Percentiles rank a stretch among this genome's conserved stretches.
phyloP scores from a whole-genome alignment of 1,140 invertebrate species.

The Tribolium castaneum region DNA sequence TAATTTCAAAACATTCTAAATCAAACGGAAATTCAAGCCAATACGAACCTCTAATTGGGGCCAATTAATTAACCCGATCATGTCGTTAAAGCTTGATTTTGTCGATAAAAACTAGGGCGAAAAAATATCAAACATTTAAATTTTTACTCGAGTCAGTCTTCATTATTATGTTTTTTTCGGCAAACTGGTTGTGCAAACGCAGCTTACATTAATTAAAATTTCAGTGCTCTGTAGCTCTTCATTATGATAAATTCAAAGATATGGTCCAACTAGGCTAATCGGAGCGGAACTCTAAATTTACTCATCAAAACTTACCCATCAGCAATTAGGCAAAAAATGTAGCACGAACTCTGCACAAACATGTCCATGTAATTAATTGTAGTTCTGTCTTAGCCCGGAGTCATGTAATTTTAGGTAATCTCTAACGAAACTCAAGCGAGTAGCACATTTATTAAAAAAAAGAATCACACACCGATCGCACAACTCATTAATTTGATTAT shows the following conservation, averaged over 20 bases:
- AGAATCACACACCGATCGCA: not conserved
- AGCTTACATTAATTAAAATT: not conserved
- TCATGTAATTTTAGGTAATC: slow-evolving; percentile 21
- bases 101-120: too few species aligned
- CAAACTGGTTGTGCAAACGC: not conserved
- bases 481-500: slow-evolving; percentile 33
- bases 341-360: slow-evolving; percentile 19
- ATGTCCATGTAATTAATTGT: slow-evolving; percentile 30
- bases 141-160: too few species aligned
- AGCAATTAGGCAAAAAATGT: slow-evolving; percentile 1
- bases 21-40: not conserved
- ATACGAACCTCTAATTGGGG: not conserved
- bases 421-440: not conserved
- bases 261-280: not conserved
- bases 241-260: not conserved
- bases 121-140: too few species aligned
- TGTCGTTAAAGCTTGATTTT: not conserved
- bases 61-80: not conserved
- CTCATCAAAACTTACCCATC: slow-evolving; percentile 1
- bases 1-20: not conserved
- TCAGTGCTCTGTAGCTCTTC: not conserved
- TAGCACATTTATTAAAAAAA: slow-evolving; percentile 13
- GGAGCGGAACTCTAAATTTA: slow-evolving; percentile 13
- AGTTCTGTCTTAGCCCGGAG: slow-evolving; percentile 11
- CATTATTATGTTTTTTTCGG: not conserved